phyloP scores from a whole-genome alignment of 2,113 vertebrate species.

The Hucho hucho region DNA sequence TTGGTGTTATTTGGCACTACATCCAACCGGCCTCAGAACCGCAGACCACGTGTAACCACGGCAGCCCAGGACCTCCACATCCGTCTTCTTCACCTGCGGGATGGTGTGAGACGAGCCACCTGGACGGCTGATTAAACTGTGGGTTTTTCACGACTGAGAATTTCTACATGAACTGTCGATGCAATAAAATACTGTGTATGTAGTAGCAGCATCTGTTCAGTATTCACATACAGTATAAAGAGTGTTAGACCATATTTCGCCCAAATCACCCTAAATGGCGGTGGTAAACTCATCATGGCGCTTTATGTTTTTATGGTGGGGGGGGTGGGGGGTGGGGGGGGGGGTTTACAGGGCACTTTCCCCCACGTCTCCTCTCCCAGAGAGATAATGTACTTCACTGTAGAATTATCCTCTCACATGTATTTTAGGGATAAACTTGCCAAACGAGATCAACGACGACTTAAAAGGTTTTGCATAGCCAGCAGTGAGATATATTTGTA shows the following conservation, averaged over 20 bases:
- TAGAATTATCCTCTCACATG: background rate
- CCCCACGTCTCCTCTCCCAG: background rate
- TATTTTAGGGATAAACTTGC: background rate
- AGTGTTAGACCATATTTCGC: conserved; percentile 3
- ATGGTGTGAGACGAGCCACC: too few species aligned
- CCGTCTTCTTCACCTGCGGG: too few species aligned
- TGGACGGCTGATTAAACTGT: too few species aligned
- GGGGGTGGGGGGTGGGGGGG: too few species aligned
- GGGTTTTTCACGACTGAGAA: too few species aligned
- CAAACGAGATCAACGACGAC: background rate
- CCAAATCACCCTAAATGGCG: background rate
- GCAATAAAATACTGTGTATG: background rate
- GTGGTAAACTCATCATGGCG: background rate
- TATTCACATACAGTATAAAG: background rate
- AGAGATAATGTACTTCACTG: background rate
- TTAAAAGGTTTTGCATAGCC: too few species aligned
- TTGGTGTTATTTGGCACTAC: background rate
- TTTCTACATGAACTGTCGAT: too few species aligned
- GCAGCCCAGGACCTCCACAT: too few species aligned
- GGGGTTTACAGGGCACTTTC: background rate
- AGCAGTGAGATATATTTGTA: too few species aligned
- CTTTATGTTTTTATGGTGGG: background rate
- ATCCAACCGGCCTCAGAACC: too few species aligned
- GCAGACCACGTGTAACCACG: too few species aligned
- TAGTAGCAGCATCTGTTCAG: background rate